phyloP scores from a whole-genome alignment of 2,888 invertebrate genomes.

The Siphlonurus alternatus region DNA sequence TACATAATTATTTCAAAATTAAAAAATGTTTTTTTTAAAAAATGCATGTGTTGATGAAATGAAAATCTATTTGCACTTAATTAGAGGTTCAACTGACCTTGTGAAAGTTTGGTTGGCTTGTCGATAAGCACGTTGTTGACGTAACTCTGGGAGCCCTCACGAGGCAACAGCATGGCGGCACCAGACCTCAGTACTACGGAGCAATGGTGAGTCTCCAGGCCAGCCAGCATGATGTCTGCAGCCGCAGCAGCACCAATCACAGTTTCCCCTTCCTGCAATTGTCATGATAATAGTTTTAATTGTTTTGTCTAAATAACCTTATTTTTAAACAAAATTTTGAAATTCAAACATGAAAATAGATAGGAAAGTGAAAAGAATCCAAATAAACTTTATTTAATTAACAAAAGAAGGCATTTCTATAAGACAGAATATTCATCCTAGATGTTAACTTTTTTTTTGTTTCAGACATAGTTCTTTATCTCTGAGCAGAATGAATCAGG shows the following conservation, averaged over 20 bases:
- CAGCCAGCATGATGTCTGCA: constrained; percentile 63
- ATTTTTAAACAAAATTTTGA: constrained; percentile 4
- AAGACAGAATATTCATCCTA: too few species aligned
- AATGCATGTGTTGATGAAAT: too few species aligned
- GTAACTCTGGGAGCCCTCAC: constrained; percentile 45
- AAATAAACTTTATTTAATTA: too few species aligned
- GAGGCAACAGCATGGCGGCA: constrained; percentile 56
- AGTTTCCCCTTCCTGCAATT: constrained; percentile 55
- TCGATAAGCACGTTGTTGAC: constrained; percentile 66
- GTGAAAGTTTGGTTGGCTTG: constrained; percentile 58
- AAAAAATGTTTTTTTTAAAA: too few species aligned
- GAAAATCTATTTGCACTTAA: too few species aligned
- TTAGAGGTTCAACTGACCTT: constrained; percentile 37
- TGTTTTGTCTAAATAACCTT: not conserved
- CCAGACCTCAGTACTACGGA: constrained; percentile 51
- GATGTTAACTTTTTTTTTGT: too few species aligned
- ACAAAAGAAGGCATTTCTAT: too few species aligned
- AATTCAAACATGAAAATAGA: constrained; percentile 4
- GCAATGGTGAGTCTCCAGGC: constrained; percentile 60
- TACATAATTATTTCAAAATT: too few species aligned
- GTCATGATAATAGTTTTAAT: not conserved
- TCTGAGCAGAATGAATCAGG: too few species aligned
- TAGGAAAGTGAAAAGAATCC: too few species aligned
- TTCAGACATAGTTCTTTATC: too few species aligned
- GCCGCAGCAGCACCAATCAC: constrained; percentile 63